A percentile compares a stretch with the other conserved stretches of the same genome.
Evolutionary conservation across 2,797 vertebrate genomes (phyloP).

Genomic region (Hephaestus fuliginosus): DNA sequence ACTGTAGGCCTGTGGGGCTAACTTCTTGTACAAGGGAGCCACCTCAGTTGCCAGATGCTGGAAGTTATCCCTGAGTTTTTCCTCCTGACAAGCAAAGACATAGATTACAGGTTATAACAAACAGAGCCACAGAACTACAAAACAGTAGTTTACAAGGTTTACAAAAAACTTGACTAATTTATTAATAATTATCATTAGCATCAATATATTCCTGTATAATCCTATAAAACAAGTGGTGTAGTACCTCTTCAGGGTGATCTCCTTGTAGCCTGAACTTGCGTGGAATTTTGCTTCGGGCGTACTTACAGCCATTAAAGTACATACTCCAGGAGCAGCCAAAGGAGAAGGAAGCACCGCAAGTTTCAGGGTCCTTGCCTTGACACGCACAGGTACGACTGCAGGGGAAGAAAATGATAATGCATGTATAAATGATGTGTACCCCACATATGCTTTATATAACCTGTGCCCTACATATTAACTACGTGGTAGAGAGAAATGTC

Average conservation of each 20-base stretch:
- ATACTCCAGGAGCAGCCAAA: constrained; percentile 99
- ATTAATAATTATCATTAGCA: not conserved
- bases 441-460: not conserved
- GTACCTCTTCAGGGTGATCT: constrained; percentile 96
- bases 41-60: constrained; percentile 94
- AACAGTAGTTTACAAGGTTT: not conserved
- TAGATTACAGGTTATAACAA: constrained; percentile 22
- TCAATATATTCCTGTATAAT: not conserved
- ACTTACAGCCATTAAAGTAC: constrained; percentile 99
- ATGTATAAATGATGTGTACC: constrained; percentile 3
- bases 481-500: not conserved
- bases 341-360: constrained; percentile 96
- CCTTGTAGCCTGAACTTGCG: constrained; percentile 97
- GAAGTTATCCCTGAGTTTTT: constrained; percentile 94
- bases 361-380: constrained; percentile 94
- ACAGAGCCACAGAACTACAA: not conserved
- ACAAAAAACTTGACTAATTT: not conserved
- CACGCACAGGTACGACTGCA: constrained; percentile 96
- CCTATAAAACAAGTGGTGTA: constrained; percentile 1
- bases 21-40: constrained; percentile 92
- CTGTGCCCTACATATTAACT: not conserved
- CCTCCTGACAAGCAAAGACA: constrained; percentile 87
- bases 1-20: constrained; percentile 95
- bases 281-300: constrained; percentile 95
- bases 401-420: constrained; percentile 62